Percentiles rank a stretch among this genome's conserved stretches.
Evolutionary conservation across 2,797 vertebrate genomes (phyloP).

Genomic region (Pipistrellus pipistrellus): DNA sequence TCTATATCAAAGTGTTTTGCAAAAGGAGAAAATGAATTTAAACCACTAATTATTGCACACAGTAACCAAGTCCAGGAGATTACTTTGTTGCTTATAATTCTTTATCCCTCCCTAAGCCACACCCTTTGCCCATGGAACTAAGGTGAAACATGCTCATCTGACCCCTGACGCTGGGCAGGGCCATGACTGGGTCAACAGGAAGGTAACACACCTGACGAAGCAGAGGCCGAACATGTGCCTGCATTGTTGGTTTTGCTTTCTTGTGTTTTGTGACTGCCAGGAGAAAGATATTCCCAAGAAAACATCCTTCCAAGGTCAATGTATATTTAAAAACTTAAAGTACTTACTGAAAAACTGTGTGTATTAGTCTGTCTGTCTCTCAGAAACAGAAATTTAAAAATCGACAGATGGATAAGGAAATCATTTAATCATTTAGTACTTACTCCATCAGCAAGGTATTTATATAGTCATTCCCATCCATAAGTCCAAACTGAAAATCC

Average conservation of each 20-base stretch:
- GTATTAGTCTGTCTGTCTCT: not conserved
- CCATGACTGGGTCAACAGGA: not conserved
- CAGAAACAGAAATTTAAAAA: conserved; percentile 43
- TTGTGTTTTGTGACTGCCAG: accelerated
- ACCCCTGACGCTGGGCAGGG: not conserved
- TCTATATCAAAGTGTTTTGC: not conserved
- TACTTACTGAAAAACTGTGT: not conserved
- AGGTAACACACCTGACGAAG: not conserved
- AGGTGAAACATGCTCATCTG: not conserved
- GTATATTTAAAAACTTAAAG: conserved; percentile 10
- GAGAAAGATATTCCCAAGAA: not conserved
- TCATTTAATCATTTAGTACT: conserved; percentile 87
- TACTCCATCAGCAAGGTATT: conserved; percentile 99
- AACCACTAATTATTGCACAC: too few species aligned
- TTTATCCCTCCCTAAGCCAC: not conserved
- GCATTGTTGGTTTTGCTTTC: not conserved
- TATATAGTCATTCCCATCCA: conserved; percentile 98
- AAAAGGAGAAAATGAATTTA: not conserved
- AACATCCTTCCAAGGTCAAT: not conserved
- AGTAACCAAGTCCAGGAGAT: too few species aligned
- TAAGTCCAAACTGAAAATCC: conserved; percentile 98
- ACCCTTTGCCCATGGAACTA: not conserved
- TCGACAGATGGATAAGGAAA: not conserved
- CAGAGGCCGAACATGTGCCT: not conserved
- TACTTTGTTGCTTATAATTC: not conserved